phyloP scores from a whole-genome alignment of 2,113 vertebrate genomes.

The Turnix velox region DNA sequence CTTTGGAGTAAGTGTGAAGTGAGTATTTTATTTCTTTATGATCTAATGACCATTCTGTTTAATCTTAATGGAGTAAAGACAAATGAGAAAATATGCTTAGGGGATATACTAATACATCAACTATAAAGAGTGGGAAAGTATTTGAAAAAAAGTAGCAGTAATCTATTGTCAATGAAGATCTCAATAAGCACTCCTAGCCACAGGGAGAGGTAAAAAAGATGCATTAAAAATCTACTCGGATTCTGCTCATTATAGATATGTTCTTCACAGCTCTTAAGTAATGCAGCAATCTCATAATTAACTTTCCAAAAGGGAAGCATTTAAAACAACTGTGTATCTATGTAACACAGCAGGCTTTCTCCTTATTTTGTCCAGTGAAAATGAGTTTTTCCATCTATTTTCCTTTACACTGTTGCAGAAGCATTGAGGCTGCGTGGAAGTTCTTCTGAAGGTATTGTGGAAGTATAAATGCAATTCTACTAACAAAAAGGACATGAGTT shows the following conservation, averaged over 20 bases:
- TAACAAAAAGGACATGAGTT: neutral
- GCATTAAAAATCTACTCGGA: constrained; percentile 25
- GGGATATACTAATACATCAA: constrained; percentile 52
- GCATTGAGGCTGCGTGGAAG: neutral
- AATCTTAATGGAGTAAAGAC: constrained; percentile 46
- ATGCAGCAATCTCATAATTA: constrained; percentile 47
- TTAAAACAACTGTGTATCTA: neutral
- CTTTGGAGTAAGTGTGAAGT: constrained; percentile 25
- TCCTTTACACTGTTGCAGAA: neutral
- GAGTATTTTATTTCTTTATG: constrained; percentile 61
- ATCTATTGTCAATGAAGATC: constrained; percentile 45
- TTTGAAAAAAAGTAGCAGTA: constrained; percentile 29
- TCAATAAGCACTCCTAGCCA: constrained; percentile 36
- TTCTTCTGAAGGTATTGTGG: neutral
- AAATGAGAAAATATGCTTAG: constrained; percentile 45
- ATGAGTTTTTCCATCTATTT: neutral
- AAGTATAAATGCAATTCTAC: neutral
- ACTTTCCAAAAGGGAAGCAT: constrained; percentile 15
- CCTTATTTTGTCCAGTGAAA: neutral
- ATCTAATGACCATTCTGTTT: constrained; percentile 61
- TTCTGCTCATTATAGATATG: constrained; percentile 19
- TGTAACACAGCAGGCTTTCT: neutral
- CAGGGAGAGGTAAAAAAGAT: constrained; percentile 26
- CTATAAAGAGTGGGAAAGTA: constrained; percentile 35
- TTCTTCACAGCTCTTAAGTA: constrained; percentile 40